Evolutionary conservation across 2,797 vertebrate genomes (phyloP).

Genomic region (Helicolenus hilgendorfi): DNA sequence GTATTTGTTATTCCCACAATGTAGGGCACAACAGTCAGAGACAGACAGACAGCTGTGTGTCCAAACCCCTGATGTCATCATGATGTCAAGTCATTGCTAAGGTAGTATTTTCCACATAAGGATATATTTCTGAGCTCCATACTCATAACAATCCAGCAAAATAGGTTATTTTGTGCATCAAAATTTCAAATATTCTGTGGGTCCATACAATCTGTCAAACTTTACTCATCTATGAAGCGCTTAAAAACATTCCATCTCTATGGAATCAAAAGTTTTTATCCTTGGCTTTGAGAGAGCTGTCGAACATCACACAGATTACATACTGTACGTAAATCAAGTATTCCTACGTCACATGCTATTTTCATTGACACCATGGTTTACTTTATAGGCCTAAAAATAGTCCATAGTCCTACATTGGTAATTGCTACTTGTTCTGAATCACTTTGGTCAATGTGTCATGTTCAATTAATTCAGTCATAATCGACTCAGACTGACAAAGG

Average conservation of each 20-base stretch:
- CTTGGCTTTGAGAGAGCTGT: neutral
- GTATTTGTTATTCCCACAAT: neutral
- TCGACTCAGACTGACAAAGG: slow-evolving; percentile 11
- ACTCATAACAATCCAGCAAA: neutral
- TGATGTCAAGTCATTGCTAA: neutral
- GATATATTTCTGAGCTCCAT: neutral
- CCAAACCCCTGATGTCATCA: neutral
- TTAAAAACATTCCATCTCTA: neutral
- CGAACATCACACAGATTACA: neutral
- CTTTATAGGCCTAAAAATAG: neutral
- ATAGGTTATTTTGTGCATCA: neutral
- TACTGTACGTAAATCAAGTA: neutral
- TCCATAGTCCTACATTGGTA: neutral
- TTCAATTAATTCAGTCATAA: slow-evolving; percentile 14
- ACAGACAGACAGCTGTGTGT: neutral
- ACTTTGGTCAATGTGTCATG: neutral
- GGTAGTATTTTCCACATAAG: neutral
- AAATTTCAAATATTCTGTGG: neutral
- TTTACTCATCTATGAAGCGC: too few relatives aligned
- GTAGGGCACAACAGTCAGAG: neutral
- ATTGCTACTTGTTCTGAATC: neutral
- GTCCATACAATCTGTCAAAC: neutral
- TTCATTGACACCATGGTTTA: neutral
- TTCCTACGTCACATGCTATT: neutral
- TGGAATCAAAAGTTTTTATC: neutral